phyloP scores from a whole-genome alignment of 2,888 invertebrate species.

The Asteroscopus sphinx region DNA sequence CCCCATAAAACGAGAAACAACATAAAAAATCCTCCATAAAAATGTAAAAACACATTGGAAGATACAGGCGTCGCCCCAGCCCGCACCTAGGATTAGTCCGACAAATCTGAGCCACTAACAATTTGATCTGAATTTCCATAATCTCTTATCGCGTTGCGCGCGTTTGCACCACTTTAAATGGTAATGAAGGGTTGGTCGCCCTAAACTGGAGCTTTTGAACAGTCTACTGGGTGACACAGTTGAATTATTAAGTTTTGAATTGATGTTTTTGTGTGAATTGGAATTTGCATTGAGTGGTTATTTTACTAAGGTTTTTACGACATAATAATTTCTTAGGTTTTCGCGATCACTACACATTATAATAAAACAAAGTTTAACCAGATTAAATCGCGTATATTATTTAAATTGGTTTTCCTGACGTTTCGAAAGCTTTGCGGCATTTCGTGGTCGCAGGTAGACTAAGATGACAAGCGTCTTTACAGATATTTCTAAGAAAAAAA shows the following conservation, averaged over 20 bases:
- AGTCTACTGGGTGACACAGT: slow-evolving; percentile 35
- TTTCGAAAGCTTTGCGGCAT: no score
- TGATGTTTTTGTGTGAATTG: slow-evolving; percentile 39
- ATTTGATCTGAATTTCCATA: slow-evolving; percentile 85
- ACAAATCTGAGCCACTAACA: slow-evolving; percentile 74
- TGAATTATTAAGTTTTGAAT: slow-evolving; percentile 53
- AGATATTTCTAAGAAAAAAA: no score
- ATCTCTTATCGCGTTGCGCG: slow-evolving; percentile 62
- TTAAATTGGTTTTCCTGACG: no score
- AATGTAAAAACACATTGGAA: slow-evolving; percentile 40
- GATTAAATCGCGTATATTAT: no score
- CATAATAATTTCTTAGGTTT: no score
- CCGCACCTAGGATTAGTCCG: slow-evolving; percentile 60
- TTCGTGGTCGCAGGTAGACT: no score
- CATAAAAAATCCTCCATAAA: slow-evolving; percentile 26
- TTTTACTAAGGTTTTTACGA: slow-evolving; percentile 2
- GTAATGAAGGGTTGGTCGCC: slow-evolving; percentile 73
- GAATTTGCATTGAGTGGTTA: slow-evolving; percentile 23
- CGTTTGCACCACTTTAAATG: slow-evolving; percentile 82
- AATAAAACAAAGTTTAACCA: no score
- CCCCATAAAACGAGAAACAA: slow-evolving; percentile 10
- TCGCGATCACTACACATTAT: no score
- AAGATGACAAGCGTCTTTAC: no score
- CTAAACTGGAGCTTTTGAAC: slow-evolving; percentile 59
- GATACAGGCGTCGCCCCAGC: slow-evolving; percentile 31